phyloP scores from a whole-genome alignment of 2,113 vertebrate species.

The Forbesichthys agassizii region DNA sequence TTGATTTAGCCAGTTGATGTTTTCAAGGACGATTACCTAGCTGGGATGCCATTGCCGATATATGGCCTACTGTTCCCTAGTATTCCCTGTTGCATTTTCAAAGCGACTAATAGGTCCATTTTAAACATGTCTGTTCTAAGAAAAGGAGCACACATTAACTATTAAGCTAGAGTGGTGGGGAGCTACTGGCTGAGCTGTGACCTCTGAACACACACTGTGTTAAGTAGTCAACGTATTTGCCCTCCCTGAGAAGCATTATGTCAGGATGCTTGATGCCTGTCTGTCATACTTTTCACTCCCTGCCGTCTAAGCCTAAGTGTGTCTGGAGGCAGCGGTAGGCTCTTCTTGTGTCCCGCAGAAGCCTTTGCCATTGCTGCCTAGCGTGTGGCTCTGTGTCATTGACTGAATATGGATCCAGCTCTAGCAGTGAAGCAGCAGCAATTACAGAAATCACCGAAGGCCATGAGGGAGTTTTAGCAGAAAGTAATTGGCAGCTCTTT shows the following conservation, averaged over 20 bases:
- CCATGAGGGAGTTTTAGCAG: slow-evolving; percentile 40
- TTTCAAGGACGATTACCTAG: slow-evolving; percentile 51
- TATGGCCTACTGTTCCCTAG: slow-evolving; percentile 44
- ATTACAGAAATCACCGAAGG: slow-evolving; percentile 57
- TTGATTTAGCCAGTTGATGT: slow-evolving; percentile 8
- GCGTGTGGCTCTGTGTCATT: slow-evolving; percentile 52
- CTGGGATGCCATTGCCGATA: slow-evolving; percentile 58
- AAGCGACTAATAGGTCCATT: slow-evolving; percentile 57
- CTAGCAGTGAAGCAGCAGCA: slow-evolving; percentile 43
- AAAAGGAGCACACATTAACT: slow-evolving; percentile 57
- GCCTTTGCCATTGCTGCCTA: slow-evolving; percentile 37
- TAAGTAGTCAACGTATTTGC: slow-evolving; percentile 9
- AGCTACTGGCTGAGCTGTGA: slow-evolving; percentile 29
- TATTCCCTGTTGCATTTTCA: slow-evolving; percentile 39
- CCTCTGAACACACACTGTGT: slow-evolving; percentile 20
- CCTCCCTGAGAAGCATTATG: slow-evolving; percentile 14
- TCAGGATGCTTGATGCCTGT: slow-evolving; percentile 52
- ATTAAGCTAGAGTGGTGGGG: slow-evolving; percentile 55
- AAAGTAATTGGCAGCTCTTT: slow-evolving; percentile 29
- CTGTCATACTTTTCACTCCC: slow-evolving; percentile 36
- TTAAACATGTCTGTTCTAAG: slow-evolving; percentile 43
- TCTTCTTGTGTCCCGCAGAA: slow-evolving; percentile 52
- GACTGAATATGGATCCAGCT: slow-evolving; percentile 65
- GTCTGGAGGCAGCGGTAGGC: slow-evolving; percentile 44
- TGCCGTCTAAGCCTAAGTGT: slow-evolving; percentile 42